phyloP scores from a whole-genome alignment of 92 coral and sea anemone species.

The Epizoanthus rinbou region DNA sequence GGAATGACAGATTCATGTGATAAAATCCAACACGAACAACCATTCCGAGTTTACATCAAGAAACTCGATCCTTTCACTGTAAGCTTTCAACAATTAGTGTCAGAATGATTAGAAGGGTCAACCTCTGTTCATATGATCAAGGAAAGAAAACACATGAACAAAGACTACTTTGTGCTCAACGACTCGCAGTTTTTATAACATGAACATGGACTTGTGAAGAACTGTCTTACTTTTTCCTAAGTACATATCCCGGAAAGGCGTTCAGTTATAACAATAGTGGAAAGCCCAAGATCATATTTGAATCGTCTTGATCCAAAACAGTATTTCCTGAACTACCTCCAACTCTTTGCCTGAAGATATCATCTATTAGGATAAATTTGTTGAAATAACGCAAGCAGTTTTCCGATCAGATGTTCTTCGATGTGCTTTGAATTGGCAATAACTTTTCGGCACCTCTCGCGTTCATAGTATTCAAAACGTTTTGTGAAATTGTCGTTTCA shows the following conservation, averaged over 20 bases:
- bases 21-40: conserved; percentile 9
- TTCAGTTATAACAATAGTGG: not conserved
- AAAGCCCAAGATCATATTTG: not conserved
- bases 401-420: not conserved
- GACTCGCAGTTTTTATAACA: conserved; percentile 11
- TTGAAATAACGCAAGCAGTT: conserved; percentile 12
- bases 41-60: not conserved
- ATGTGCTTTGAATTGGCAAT: not conserved
- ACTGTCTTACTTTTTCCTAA: not conserved
- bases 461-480: not conserved
- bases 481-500: conserved; percentile 13
- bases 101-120: conserved; percentile 11
- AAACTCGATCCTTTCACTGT: not conserved
- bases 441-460: not conserved
- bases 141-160: conserved; percentile 18
- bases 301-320: not conserved
- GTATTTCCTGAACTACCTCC: too few relatives aligned
- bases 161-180: conserved; percentile 16
- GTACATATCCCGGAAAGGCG: not conserved
- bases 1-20: not conserved
- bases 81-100: not conserved
- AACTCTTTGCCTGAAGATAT: conserved; percentile 4
- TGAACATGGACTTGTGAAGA: not conserved
- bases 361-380: conserved; percentile 7
- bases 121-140: conserved; percentile 12